phyloP scores from a whole-genome alignment of 2,113 vertebrate species.

The Calyptomena viridis region DNA sequence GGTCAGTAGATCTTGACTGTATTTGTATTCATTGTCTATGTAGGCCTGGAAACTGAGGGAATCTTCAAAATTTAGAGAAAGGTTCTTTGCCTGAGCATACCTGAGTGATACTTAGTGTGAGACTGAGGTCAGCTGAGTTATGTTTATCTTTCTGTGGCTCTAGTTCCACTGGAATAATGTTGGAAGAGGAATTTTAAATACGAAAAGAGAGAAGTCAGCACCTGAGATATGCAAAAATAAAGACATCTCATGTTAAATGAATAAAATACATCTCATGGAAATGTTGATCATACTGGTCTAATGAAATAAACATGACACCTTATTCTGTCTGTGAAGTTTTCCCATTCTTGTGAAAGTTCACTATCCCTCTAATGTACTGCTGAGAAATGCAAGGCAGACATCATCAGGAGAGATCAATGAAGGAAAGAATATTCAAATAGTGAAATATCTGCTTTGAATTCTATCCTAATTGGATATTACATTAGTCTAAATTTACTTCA shows the following conservation, averaged over 20 bases:
- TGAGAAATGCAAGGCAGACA: not conserved
- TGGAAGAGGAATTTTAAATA: not conserved
- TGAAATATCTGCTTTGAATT: constrained; percentile 29
- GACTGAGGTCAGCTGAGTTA: not conserved
- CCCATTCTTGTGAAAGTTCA: not conserved
- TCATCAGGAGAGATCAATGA: not conserved
- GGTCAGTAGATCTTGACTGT: not conserved
- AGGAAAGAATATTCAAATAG: constrained; percentile 10
- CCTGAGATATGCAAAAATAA: not conserved
- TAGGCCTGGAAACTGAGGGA: not conserved
- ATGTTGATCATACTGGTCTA: not conserved
- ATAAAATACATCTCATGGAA: not conserved
- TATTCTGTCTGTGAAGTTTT: not conserved
- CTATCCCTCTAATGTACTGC: not conserved
- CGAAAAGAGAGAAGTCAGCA: not conserved
- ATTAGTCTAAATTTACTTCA: constrained; percentile 37
- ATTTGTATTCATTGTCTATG: not conserved
- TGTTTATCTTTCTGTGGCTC: not conserved
- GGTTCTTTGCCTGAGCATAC: not conserved
- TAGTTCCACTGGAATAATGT: not conserved
- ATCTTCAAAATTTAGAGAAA: not conserved
- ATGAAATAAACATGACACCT: not conserved
- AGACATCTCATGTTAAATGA: not conserved
- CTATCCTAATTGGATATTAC: constrained; percentile 17
- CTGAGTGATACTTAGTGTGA: not conserved